A percentile compares a stretch with the other conserved stretches of the same genome.
These are phyloP conservation scores for Excalfactoria chinensis DNA, from an alignment of 2,113 vertebrate genomes.

Conservation along the genomic window DNA sequence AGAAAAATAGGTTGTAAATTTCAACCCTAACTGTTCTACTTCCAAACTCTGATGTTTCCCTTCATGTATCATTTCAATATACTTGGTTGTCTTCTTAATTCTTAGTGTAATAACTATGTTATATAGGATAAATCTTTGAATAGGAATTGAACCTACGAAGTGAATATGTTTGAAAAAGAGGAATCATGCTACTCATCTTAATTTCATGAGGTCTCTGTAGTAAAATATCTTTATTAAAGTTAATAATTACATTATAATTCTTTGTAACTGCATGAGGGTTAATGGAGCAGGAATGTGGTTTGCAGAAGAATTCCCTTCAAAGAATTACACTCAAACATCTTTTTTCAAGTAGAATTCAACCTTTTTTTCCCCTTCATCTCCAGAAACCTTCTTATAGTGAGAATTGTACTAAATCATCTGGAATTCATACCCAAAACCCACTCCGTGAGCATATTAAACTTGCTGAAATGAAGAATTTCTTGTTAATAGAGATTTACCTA, in stretches of 20 bases:
- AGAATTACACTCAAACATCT: background rate
- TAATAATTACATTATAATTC: slow-evolving; percentile 15
- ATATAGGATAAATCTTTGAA: background rate
- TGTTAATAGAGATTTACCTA: background rate
- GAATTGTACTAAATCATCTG: background rate
- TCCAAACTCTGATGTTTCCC: background rate
- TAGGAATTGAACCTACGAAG: background rate
- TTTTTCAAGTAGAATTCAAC: slow-evolving; percentile 30
- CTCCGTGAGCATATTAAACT: background rate
- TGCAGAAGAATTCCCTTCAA: background rate
- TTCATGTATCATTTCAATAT: background rate
- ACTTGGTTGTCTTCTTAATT: background rate
- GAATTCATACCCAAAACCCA: background rate
- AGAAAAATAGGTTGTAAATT: background rate
- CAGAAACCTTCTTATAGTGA: background rate
- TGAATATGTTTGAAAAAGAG: background rate
- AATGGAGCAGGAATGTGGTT: background rate
- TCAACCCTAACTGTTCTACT: background rate
- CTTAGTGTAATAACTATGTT: background rate
- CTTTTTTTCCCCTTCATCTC: background rate
- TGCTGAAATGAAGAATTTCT: background rate
- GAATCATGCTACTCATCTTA: background rate
- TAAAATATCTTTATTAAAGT: background rate
- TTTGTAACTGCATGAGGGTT: background rate
- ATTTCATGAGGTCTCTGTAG: background rate